Evolutionary conservation across 1,140 invertebrate genomes (phyloP).

Genomic region (Phthorimaea operculella): DNA sequence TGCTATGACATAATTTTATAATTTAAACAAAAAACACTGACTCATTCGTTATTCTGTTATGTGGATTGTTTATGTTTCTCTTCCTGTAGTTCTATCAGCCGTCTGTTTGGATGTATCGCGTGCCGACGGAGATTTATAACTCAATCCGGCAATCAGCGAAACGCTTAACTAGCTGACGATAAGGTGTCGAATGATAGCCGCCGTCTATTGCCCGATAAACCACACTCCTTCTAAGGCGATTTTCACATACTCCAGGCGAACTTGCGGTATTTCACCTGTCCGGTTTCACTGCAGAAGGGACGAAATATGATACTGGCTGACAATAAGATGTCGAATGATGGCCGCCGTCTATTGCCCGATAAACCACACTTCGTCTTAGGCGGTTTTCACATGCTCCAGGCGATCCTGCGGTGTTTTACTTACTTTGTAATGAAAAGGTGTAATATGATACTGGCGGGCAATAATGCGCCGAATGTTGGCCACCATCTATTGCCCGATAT

Average conservation of each 20-base stretch:
- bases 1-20: too few relatives aligned
- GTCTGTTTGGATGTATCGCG: slow-evolving; percentile 45
- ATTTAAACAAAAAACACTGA: too few relatives aligned
- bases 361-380: too few relatives aligned
- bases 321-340: slow-evolving; percentile 62
- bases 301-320: too few relatives aligned
- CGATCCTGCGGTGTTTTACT: too few relatives aligned
- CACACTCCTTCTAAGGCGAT: too few relatives aligned
- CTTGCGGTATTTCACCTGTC: too few relatives aligned
- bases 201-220: slow-evolving; percentile 36
- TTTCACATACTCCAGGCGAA: too few relatives aligned
- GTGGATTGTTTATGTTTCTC: not conserved
- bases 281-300: too few relatives aligned
- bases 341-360: slow-evolving; percentile 36
- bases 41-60: too few relatives aligned
- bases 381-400: too few relatives aligned
- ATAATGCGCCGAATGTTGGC: slow-evolving; percentile 61
- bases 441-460: slow-evolving; percentile 57
- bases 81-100: slow-evolving; percentile 15
- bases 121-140: slow-evolving; percentile 59
- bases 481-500: slow-evolving; percentile 36
- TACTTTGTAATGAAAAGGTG: too few relatives aligned
- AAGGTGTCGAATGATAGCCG: slow-evolving; percentile 57
- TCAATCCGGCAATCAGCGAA: slow-evolving; percentile 64
- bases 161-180: slow-evolving; percentile 62